Evolutionary conservation across 2,797 vertebrate species (phyloP).

Genomic region (Lagorchestes hirsutus): DNA sequence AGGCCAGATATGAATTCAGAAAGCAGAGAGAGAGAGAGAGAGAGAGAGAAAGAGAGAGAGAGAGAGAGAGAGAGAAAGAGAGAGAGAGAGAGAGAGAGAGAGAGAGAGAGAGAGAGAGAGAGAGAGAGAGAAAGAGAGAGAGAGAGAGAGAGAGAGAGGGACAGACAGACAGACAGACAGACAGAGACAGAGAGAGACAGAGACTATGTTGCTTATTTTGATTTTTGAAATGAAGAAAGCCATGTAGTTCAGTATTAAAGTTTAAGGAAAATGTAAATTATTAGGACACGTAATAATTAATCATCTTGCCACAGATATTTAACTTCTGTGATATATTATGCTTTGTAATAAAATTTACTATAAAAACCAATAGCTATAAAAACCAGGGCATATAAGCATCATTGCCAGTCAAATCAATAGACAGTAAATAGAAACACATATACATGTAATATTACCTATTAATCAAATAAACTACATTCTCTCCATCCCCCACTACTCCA

Average conservation of each 20-base stretch:
- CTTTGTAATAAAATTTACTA: constrained; percentile 7
- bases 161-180: too few species aligned
- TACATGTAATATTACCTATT: constrained; percentile 70
- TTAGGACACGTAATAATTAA: constrained; percentile 18
- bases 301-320: constrained; percentile 30
- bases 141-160: too few species aligned
- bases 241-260: background rate
- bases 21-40: background rate
- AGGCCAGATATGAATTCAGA: background rate
- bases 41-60: too few species aligned
- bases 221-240: constrained; percentile 10
- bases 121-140: background rate
- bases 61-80: background rate
- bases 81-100: background rate
- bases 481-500: constrained; percentile 38
- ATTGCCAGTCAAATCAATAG: constrained; percentile 75
- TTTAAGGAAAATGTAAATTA: constrained; percentile 44
- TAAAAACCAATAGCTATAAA: constrained; percentile 45
- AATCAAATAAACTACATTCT: constrained; percentile 69
- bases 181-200: background rate
- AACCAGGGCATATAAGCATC: constrained; percentile 48
- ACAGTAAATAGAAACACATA: constrained; percentile 68
- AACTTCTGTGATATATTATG: background rate
- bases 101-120: background rate
- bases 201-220: background rate